phyloP scores from a whole-genome alignment of 2,113 vertebrate species.

The Mormyrus lacerda region DNA sequence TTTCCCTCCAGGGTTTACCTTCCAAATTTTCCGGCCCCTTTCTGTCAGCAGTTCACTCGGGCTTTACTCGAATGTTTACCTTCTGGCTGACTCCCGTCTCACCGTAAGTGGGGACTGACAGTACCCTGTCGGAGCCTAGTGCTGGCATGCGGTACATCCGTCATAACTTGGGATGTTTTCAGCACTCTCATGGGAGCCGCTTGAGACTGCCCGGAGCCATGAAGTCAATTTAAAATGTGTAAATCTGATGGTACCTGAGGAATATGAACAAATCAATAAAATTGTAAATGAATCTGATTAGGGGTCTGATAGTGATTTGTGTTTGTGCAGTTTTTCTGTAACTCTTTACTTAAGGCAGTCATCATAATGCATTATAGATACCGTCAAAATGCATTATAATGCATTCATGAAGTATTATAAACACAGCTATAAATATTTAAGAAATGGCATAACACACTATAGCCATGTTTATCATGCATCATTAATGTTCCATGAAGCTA shows the following conservation, averaged over 20 bases:
- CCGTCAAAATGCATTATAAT: too few species aligned
- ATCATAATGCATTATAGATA: too few species aligned
- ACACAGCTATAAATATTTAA: too few species aligned
- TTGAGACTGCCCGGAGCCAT: slow-evolving; percentile 9
- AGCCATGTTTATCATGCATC: too few species aligned
- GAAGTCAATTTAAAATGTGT: slow-evolving; percentile 21
- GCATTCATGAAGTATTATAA: too few species aligned
- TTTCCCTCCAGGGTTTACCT: background rate
- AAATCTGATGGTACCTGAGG: slow-evolving; percentile 16
- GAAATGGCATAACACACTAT: too few species aligned
- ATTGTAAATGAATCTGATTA: background rate
- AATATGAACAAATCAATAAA: slow-evolving; percentile 13
- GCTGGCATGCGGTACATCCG: background rate
- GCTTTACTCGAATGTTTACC: background rate
- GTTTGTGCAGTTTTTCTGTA: background rate
- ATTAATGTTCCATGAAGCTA: too few species aligned
- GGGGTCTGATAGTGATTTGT: background rate
- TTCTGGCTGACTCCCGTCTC: background rate
- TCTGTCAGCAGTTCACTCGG: background rate
- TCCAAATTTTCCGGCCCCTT: background rate
- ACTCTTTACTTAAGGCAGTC: too few species aligned
- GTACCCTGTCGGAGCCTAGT: background rate
- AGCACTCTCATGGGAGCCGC: background rate
- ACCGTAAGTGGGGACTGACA: background rate
- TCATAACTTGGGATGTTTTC: background rate